A percentile compares a stretch with the other conserved stretches of the same genome.
These are phyloP conservation scores for Hydrocynus forskahlii DNA, from an alignment of 2,797 vertebrate genomes.

Conservation along the genomic window DNA sequence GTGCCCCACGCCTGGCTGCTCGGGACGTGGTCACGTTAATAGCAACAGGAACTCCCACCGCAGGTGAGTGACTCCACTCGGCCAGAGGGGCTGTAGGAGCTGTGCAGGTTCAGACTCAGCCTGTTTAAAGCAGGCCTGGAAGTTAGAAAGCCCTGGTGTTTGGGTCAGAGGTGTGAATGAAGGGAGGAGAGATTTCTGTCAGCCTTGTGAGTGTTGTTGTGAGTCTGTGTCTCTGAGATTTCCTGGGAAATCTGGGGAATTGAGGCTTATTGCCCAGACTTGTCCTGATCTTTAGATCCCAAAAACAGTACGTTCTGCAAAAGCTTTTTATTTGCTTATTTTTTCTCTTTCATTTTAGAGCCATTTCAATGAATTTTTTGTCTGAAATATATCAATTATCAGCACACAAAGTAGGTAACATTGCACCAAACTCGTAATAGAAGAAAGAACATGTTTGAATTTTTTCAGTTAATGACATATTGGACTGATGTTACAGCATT, in stretches of 20 bases:
- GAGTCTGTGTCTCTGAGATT: not conserved
- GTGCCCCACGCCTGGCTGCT: slow-evolving; percentile 99
- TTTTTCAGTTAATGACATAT: too few species aligned
- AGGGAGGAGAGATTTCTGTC: slow-evolving; percentile 1
- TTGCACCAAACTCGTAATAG: too few species aligned
- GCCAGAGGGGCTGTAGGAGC: slow-evolving; percentile 27
- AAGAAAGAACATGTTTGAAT: too few species aligned
- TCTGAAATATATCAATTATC: too few species aligned
- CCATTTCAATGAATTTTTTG: too few species aligned
- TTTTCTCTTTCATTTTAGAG: too few species aligned
- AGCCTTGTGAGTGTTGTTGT: not conserved
- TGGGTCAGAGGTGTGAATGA: slow-evolving; percentile 7
- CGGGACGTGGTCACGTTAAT: slow-evolving; percentile 99
- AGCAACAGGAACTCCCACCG: slow-evolving; percentile 99
- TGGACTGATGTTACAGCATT: too few species aligned
- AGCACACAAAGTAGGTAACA: too few species aligned
- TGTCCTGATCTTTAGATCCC: not conserved
- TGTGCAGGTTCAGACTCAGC: slow-evolving; percentile 31
- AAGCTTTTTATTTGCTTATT: not conserved
- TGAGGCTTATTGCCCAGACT: not conserved
- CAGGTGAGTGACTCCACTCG: slow-evolving; percentile 86
- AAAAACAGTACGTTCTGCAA: not conserved
- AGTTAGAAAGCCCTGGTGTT: slow-evolving; percentile 8
- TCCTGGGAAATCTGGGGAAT: not conserved
- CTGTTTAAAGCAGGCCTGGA: slow-evolving; percentile 22